Evolutionary conservation across 2,888 invertebrate genomes (phyloP).

Genomic region (Nemurella pictetii): DNA sequence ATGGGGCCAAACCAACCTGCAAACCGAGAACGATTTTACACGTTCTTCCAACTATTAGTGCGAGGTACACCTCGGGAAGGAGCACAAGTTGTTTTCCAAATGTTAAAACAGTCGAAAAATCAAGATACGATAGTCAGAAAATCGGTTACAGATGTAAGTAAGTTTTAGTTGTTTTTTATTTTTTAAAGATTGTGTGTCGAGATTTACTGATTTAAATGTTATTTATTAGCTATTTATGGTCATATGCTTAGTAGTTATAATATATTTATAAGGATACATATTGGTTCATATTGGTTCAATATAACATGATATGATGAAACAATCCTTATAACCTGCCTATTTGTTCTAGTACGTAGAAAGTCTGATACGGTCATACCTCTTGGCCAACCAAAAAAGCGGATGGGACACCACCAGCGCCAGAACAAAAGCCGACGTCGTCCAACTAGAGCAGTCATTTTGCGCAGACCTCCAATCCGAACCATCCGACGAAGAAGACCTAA

Average conservation of each 20-base stretch:
- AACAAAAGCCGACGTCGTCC: background rate
- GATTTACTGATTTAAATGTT: no score
- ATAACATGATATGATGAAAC: no score
- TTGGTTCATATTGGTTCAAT: no score
- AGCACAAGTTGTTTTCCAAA: background rate
- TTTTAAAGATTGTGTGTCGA: no score
- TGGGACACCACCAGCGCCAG: background rate
- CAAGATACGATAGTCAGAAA: background rate
- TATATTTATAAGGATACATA: no score
- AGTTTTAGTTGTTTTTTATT: background rate
- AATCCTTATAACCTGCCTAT: conserved; percentile 37
- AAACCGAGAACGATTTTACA: conserved; percentile 12
- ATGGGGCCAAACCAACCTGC: background rate
- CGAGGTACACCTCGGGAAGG: conserved; percentile 29
- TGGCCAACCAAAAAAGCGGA: background rate
- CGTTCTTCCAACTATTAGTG: conserved; percentile 24
- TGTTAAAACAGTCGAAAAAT: background rate
- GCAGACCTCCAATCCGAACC: conserved; percentile 14
- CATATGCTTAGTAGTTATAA: no score
- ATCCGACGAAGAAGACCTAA: background rate
- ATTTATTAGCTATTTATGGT: no score
- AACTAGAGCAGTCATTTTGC: conserved; percentile 32
- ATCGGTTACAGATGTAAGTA: background rate
- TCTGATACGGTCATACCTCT: conserved; percentile 72
- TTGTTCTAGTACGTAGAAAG: conserved; percentile 71